These are phyloP conservation scores for Pocillopora grandis DNA, from an alignment of 92 coral and sea anemone genomes.

Conservation along the genomic window DNA sequence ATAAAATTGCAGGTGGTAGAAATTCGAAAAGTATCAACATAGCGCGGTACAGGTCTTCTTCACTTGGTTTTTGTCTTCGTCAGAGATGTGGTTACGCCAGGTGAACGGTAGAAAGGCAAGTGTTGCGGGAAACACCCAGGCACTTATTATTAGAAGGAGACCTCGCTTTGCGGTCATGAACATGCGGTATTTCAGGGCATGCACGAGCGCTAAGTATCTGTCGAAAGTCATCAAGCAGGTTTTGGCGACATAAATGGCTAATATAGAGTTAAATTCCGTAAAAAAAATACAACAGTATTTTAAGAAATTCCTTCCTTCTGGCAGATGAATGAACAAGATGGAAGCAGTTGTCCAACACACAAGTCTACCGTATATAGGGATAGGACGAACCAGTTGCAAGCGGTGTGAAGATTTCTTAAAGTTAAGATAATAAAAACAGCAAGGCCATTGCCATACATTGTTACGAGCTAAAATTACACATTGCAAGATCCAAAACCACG, in stretches of 20 bases:
- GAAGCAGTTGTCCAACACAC: neutral
- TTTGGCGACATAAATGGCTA: conserved; percentile 38
- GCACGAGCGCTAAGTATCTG: conserved; percentile 41
- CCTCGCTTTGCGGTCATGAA: conserved; percentile 29
- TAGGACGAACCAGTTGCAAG: conserved; percentile 10
- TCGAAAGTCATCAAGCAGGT: conserved; percentile 51
- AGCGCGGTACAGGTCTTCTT: neutral
- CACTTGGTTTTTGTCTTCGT: neutral
- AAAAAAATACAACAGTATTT: neutral
- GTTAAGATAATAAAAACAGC: neutral
- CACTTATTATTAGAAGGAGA: neutral
- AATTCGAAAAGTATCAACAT: conserved; percentile 19
- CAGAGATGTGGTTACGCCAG: neutral
- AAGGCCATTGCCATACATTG: neutral
- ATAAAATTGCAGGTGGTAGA: conserved; percentile 39
- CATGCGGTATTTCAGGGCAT: conserved; percentile 31
- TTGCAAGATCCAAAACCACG: conserved; percentile 5
- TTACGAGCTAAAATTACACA: neutral
- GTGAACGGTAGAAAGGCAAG: neutral
- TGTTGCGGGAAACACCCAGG: conserved; percentile 26
- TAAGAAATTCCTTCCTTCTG: neutral
- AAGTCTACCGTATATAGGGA: neutral
- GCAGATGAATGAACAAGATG: neutral
- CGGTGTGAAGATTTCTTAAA: neutral
- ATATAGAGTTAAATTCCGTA: conserved; percentile 13